Percentiles rank a stretch among this genome's conserved stretches.
Conservation (phyloP, 2,113 vertebrate species). For the Podarcis cretensis region DNA sequence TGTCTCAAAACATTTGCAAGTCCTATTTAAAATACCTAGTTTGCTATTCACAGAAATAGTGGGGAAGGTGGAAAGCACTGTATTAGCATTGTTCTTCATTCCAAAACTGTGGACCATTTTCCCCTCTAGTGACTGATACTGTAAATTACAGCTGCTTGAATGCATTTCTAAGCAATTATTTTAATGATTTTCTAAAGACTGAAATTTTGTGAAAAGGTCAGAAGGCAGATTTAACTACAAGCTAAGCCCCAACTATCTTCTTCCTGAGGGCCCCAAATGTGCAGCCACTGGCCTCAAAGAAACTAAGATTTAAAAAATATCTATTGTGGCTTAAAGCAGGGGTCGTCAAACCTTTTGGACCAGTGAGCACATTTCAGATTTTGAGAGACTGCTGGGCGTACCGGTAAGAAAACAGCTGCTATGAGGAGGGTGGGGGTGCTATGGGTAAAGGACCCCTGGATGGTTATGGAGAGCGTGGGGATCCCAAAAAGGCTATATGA, state of each 20-base stretch:
- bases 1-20: background rate
- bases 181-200: background rate
- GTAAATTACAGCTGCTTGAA: constrained; percentile 49
- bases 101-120: constrained; percentile 56
- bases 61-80: constrained; percentile 41
- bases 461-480: no score
- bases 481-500: background rate
- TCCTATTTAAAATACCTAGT: background rate
- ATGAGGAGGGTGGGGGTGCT: no score
- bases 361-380: background rate
- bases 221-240: background rate
- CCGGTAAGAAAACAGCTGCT: no score
- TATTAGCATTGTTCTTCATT: constrained; percentile 40
- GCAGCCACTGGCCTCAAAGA: constrained; percentile 6
- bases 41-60: constrained; percentile 32
- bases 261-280: background rate
- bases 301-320: background rate
- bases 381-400: no score
- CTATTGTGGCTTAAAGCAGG: background rate
- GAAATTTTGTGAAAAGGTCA: background rate
- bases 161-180: constrained; percentile 13
- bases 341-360: no score
- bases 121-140: constrained; percentile 58
- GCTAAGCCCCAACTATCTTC: background rate
- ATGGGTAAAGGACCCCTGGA: no score